Evolutionary conservation across 2,113 vertebrate genomes (phyloP), one percentile per base, ranked within the genome.

Genomic region (Oplegnathus fasciatus): DNA sequence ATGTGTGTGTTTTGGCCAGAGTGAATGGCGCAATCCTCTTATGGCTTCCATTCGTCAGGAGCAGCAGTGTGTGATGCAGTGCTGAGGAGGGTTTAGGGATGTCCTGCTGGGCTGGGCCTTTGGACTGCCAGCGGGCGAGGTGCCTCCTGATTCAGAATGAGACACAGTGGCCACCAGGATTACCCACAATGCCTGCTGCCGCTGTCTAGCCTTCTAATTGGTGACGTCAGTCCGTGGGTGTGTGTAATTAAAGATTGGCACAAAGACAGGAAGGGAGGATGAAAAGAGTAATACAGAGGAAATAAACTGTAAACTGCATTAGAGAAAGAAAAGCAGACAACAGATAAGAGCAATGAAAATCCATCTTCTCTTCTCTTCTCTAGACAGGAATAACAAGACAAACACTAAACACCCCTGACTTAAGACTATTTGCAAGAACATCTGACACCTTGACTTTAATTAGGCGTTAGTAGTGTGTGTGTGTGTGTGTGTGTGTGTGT

Each of bases 1-100:
- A n/a, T 62, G 11, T 61, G 68, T 71, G 46, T 58, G 54, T 76
- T 77, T 61, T 44, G 28, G 44, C 48, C 22, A 2, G 6, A 13
- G 54, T 76, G 64, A 77, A 88, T 69, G 40, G 57, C 65, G 50
- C 84, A 82, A 90, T 90, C 87, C 84, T 87, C 86, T 91, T 83
- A 89, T 1, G 24, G 42, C n/a, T 66, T 61, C 48, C 24, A 1
- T 77, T 67, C 55, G 64, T 75, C 50, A 52, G 62, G 28, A 61
- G 73, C 83, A 78, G 55, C 78, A 57, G 76, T 13, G 17, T 75
- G 71, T 50, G 75, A 61, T 54, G 42, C 46, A 17, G 40, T 20
- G 40, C 65, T 64, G 66, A 68, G 60, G 73, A 67, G 69, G 75
- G 58, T 81, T 93, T 90, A 83, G 61, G 9, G 72, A 76, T 18